Evolutionary conservation across 2,888 invertebrate genomes (phyloP).

Genomic region (Scaptomyza flava): DNA sequence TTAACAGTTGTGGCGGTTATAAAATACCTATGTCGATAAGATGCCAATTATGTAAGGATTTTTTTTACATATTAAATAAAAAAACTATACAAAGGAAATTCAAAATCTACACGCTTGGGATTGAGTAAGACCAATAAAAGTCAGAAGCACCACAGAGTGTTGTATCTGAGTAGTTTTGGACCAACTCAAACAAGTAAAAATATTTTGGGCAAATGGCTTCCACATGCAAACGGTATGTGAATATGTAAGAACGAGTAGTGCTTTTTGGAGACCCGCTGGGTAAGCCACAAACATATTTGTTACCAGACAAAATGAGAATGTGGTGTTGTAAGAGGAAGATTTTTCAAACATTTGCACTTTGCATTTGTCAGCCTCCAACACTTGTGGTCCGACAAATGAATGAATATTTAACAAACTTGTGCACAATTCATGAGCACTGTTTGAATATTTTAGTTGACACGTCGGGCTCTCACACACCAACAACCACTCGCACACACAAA

Average conservation of each 20-base stretch:
- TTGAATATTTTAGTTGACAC: conserved; percentile 63
- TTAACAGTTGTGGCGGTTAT: too few relatives aligned
- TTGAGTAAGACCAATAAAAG: neutral
- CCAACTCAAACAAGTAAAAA: neutral
- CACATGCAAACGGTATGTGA: neutral
- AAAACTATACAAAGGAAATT: neutral
- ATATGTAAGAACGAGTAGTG: neutral
- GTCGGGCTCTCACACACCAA: conserved; percentile 7
- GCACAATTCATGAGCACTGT: conserved; percentile 61
- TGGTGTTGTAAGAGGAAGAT: conserved; percentile 11
- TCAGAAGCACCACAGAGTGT: neutral
- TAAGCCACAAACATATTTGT: neutral
- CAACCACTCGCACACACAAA: conserved; percentile 8
- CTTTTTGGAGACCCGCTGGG: neutral
- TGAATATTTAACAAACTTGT: conserved; percentile 76
- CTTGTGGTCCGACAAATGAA: conserved; percentile 66
- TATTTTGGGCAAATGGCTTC: neutral
- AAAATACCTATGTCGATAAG: neutral
- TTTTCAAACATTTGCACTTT: conserved; percentile 29
- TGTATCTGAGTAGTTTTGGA: neutral
- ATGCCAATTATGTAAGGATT: neutral
- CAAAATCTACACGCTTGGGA: neutral
- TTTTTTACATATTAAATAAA: neutral
- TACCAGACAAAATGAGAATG: conserved; percentile 1
- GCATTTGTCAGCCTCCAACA: conserved; percentile 40